These are phyloP conservation scores for Uria lomvia DNA, from an alignment of 2,113 vertebrate species.

Conservation along the genomic window DNA sequence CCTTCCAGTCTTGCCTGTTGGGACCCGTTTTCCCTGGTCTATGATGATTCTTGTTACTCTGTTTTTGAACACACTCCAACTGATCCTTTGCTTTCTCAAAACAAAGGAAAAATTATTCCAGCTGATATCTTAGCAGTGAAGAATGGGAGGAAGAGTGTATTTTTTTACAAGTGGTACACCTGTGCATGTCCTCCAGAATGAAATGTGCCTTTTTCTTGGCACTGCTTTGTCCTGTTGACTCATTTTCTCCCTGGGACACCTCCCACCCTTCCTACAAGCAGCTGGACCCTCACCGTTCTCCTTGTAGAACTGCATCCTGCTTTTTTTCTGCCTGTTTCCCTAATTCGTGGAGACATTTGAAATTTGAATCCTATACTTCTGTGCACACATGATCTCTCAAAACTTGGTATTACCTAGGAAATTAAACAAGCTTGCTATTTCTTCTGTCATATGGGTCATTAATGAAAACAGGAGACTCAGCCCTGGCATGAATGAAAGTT, in stretches of 20 bases:
- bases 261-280: background rate
- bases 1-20: background rate
- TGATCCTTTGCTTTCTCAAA: background rate
- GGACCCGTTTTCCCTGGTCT: background rate
- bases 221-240: background rate
- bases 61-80: background rate
- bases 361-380: background rate
- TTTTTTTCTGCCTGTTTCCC: background rate
- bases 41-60: background rate
- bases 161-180: background rate
- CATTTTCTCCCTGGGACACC: background rate
- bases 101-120: background rate
- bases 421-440: background rate
- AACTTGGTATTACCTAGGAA: background rate
- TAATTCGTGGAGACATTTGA: background rate
- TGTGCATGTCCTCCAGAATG: background rate
- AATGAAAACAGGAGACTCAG: background rate
- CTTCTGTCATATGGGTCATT: background rate
- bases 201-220: background rate
- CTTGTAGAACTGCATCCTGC: background rate
- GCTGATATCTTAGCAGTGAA: background rate
- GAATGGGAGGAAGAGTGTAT: background rate
- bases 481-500: background rate
- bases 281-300: background rate
- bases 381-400: background rate